Evolutionary conservation across 1,140 invertebrate species (phyloP).

Genomic region (Maconellicoccus hirsutus): DNA sequence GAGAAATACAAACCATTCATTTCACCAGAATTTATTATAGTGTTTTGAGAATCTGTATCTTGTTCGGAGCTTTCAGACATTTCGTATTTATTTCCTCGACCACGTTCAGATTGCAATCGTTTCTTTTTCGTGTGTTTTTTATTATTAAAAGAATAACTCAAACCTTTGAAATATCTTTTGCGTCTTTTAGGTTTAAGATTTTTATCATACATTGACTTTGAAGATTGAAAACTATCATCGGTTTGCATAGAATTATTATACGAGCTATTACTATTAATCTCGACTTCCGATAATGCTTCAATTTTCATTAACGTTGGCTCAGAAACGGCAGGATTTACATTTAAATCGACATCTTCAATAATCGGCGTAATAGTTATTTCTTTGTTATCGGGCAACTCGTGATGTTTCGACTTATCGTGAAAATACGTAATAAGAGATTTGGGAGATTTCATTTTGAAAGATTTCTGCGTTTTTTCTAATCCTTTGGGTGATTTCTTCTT

Average conservation of each 20-base stretch:
- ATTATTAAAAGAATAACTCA: conserved; percentile 23
- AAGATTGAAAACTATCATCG: not conserved
- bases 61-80: not conserved
- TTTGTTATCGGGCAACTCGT: not conserved
- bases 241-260: not conserved
- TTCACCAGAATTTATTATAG: not conserved
- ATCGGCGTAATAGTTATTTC: not conserved
- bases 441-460: not conserved
- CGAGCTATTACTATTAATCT: not conserved
- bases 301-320: not conserved
- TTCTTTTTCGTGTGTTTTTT: not conserved
- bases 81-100: not conserved
- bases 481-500: conserved; percentile 23
- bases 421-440: not conserved
- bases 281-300: not conserved
- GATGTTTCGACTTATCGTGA: not conserved
- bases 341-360: not conserved
- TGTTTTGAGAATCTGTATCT: not conserved
- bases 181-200: conserved; percentile 17
- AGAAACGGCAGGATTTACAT: not conserved
- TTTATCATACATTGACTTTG: not conserved
- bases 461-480: not conserved
- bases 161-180: conserved; percentile 23
- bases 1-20: not conserved
- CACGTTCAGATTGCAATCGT: not conserved